Conservation (phyloP, 2,113 vertebrate species). For the Elgaria multicarinata region DNA sequence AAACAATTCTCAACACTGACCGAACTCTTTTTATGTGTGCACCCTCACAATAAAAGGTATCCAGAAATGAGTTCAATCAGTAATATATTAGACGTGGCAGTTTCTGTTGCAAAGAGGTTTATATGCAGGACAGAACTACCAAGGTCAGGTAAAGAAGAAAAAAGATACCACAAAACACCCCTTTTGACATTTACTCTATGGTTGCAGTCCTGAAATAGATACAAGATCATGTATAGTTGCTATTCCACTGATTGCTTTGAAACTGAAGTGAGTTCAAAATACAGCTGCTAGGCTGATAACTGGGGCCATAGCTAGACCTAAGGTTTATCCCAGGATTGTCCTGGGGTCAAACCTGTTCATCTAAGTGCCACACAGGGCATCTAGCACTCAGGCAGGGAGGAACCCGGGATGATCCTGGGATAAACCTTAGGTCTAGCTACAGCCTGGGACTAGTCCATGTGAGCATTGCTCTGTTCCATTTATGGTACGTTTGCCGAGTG, state of each 20-base stretch:
- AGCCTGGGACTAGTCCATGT: not conserved
- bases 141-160: conserved; percentile 9
- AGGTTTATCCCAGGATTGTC: no score
- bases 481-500: not conserved
- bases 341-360: no score
- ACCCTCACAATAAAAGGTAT: not conserved
- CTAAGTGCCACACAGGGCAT: no score
- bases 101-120: not conserved
- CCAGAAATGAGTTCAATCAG: not conserved
- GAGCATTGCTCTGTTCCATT: not conserved
- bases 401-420: no score
- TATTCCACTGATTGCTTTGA: not conserved
- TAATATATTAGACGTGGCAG: conserved; percentile 17
- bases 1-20: not conserved
- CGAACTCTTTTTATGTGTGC: not conserved
- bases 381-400: no score
- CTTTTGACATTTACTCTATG: not conserved
- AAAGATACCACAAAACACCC: not conserved
- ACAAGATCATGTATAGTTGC: not conserved
- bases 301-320: no score
- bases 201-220: not conserved
- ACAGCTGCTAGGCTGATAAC: not conserved
- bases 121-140: conserved; percentile 26
- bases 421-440: no score
- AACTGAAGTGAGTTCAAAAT: not conserved